A percentile compares a stretch with the other conserved stretches of the same genome.
Evolutionary conservation across 2,888 invertebrate genomes (phyloP).

Genomic region (Athetis lepigone): DNA sequence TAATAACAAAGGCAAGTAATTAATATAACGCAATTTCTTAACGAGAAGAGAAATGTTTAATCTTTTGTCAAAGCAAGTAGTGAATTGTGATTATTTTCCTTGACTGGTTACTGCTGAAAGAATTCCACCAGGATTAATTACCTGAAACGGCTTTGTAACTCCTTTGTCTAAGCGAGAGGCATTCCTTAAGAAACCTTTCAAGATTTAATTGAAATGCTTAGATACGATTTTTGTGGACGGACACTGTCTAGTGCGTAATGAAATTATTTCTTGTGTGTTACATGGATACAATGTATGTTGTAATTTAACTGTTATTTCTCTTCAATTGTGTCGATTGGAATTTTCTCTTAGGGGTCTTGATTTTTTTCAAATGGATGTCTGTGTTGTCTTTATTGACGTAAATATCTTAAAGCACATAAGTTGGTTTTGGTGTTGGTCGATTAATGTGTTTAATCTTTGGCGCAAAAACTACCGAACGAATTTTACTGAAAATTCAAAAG

Average conservation of each 20-base stretch:
- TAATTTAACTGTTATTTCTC: conserved; percentile 9
- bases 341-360: neutral
- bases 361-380: neutral
- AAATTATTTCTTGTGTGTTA: conserved; percentile 59
- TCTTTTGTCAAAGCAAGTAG: conserved; percentile 71
- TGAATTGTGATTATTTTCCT: conserved; percentile 77
- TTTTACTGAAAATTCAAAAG: too few species aligned
- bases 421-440: too few species aligned
- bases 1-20: conserved; percentile 44
- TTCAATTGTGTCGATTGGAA: neutral
- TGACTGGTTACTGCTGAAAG: conserved; percentile 76
- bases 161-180: conserved; percentile 78
- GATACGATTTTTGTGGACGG: conserved; percentile 74
- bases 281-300: neutral
- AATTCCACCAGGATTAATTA: conserved; percentile 85
- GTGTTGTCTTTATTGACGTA: too few species aligned
- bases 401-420: too few species aligned
- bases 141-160: conserved; percentile 81
- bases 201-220: conserved; percentile 82
- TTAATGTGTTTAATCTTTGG: too few species aligned
- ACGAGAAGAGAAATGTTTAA: conserved; percentile 67
- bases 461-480: too few species aligned
- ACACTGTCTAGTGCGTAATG: conserved; percentile 59
- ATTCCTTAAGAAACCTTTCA: conserved; percentile 78
- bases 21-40: conserved; percentile 55